These are phyloP conservation scores for Spialia ferax DNA, from an alignment of 2,888 invertebrate genomes.

Conservation along the genomic window DNA sequence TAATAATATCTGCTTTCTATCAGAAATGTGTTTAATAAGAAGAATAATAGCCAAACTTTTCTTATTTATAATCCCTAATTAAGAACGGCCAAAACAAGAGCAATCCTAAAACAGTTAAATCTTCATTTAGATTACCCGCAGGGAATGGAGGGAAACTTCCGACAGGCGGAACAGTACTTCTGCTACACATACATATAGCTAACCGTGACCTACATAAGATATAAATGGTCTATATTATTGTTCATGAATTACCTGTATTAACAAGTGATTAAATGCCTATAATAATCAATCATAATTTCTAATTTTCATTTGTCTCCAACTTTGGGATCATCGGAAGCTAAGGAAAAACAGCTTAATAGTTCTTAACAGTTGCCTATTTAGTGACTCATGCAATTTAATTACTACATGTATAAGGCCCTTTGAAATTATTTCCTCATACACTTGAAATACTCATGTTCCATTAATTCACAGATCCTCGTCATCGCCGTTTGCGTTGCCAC, in stretches of 20 bases:
- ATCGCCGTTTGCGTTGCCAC: not conserved
- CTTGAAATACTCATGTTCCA: not conserved
- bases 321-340: too few species aligned
- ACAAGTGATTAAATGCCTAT: too few species aligned
- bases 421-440: too few species aligned
- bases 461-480: not conserved
- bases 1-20: too few species aligned
- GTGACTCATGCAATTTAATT: too few species aligned
- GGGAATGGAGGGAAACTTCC: not conserved
- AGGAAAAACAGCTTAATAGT: too few species aligned
- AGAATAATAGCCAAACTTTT: not conserved
- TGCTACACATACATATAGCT: not conserved
- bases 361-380: too few species aligned
- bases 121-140: constrained; percentile 7
- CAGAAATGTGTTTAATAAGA: too few species aligned
- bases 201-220: not conserved
- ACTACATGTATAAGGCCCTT: too few species aligned
- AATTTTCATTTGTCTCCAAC: too few species aligned
- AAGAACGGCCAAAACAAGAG: not conserved
- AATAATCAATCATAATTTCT: too few species aligned
- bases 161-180: not conserved
- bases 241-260: too few species aligned
- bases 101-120: not conserved
- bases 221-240: not conserved
- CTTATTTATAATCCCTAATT: not conserved